Evolutionary conservation across 2,888 invertebrate genomes (phyloP).

Genomic region (Thalpophila matura): DNA sequence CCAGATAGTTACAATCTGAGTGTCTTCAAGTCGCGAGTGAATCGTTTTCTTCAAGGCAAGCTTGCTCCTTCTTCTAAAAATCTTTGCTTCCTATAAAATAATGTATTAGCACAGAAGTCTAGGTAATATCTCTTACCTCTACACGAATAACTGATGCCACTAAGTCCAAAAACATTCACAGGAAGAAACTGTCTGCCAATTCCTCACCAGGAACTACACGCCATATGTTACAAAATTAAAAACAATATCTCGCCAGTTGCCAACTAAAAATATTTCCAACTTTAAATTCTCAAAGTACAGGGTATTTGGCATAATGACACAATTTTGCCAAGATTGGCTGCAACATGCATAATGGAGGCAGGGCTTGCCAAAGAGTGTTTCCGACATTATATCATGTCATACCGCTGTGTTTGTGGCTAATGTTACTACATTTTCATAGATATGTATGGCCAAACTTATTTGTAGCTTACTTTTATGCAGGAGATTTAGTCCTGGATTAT

Average conservation of each 20-base stretch:
- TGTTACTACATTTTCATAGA: constrained; percentile 51
- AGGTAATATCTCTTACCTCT: constrained; percentile 8
- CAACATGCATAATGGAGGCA: constrained; percentile 66
- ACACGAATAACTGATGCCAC: neutral
- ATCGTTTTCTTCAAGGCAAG: too few species aligned
- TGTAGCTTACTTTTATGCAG: constrained; percentile 20
- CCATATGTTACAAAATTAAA: constrained; percentile 53
- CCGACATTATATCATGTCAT: constrained; percentile 63
- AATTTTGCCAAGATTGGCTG: constrained; percentile 67
- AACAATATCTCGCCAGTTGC: constrained; percentile 50
- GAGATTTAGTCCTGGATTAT: neutral
- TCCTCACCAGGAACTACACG: constrained; percentile 43
- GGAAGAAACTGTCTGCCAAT: constrained; percentile 41
- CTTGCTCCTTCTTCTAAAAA: too few species aligned
- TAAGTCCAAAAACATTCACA: constrained; percentile 26
- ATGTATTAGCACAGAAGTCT: neutral
- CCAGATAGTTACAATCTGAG: too few species aligned
- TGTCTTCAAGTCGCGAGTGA: too few species aligned
- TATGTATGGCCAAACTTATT: constrained; percentile 31
- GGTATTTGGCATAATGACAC: constrained; percentile 68
- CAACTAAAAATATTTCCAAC: constrained; percentile 50
- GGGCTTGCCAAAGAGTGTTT: constrained; percentile 67
- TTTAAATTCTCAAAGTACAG: constrained; percentile 50
- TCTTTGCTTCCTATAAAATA: too few species aligned
- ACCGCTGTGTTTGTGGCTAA: constrained; percentile 38